Conservation (phyloP, 2,113 vertebrate genomes). For the Nyctereutes procyonoides region DNA sequence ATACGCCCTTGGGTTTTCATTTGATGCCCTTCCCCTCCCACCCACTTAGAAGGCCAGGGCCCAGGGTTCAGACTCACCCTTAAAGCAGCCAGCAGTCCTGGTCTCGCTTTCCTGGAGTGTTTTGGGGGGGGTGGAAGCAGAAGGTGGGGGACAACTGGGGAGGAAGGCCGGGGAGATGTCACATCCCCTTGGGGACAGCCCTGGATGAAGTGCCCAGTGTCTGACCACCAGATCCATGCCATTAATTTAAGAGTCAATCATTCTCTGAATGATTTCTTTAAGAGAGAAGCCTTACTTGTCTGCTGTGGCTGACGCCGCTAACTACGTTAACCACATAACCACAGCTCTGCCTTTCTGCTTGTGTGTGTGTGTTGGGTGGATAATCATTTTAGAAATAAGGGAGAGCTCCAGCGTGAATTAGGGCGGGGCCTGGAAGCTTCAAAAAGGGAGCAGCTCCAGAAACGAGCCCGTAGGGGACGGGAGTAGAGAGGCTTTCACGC, state of each 20-base stretch:
- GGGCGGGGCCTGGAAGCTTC: constrained; percentile 42
- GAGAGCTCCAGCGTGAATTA: constrained; percentile 65
- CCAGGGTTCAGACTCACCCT: neutral
- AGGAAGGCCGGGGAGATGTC: neutral
- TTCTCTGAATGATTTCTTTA: constrained; percentile 37
- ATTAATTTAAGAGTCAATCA: constrained; percentile 27
- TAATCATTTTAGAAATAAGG: constrained; percentile 62
- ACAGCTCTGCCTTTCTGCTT: constrained; percentile 43
- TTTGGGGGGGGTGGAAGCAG: neutral
- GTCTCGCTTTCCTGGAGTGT: neutral
- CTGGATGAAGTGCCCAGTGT: neutral
- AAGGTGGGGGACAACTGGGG: neutral
- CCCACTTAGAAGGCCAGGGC: neutral
- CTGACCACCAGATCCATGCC: neutral
- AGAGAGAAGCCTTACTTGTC: constrained; percentile 55
- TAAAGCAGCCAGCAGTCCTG: neutral
- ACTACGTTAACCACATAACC: constrained; percentile 66
- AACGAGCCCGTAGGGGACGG: constrained; percentile 35
- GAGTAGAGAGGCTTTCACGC: constrained; percentile 62
- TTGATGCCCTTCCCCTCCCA: neutral
- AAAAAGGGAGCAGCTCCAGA: constrained; percentile 47
- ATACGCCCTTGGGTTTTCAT: neutral
- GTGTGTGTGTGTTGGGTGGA: neutral
- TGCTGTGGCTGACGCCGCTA: constrained; percentile 5
- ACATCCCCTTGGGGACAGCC: neutral